A percentile compares a stretch with the other conserved stretches of the same genome.
Evolutionary conservation across 2,797 vertebrate genomes (phyloP).

Genomic region (Limosa lapponica): DNA sequence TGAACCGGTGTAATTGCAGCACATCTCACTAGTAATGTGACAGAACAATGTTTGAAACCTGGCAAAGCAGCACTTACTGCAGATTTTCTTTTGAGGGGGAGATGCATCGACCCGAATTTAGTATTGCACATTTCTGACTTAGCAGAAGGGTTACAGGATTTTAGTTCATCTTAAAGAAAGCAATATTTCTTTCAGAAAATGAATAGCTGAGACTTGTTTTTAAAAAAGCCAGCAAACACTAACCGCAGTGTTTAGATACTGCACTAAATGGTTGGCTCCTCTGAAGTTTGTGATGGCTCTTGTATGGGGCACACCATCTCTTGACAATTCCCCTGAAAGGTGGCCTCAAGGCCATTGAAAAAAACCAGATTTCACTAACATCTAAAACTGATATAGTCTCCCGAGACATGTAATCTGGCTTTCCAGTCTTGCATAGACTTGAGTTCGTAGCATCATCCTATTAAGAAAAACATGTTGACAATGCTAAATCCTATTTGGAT

Average conservation of each 20-base stretch:
- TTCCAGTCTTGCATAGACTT: slow-evolving; percentile 33
- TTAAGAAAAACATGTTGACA: slow-evolving; percentile 61
- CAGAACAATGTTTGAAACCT: neutral
- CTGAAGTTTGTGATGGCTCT: neutral
- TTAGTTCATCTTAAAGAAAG: neutral
- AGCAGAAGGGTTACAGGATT: neutral
- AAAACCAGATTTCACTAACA: neutral
- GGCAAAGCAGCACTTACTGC: neutral
- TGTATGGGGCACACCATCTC: neutral
- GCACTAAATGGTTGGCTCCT: neutral
- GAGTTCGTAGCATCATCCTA: slow-evolving; percentile 47
- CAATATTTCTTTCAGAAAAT: neutral
- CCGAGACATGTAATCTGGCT: slow-evolving; percentile 30
- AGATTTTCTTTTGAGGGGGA: neutral
- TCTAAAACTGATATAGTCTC: neutral
- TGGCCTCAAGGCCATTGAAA: neutral
- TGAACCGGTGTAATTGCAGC: neutral
- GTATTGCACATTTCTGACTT: neutral
- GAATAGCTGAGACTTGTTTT: neutral
- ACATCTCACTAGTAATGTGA: neutral
- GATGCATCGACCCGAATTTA: neutral
- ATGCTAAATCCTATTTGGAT: slow-evolving; percentile 65
- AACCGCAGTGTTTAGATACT: neutral
- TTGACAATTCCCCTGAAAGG: neutral
- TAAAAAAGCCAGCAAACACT: neutral